Base-by-base conservation (phyloP, 1,140 invertebrate genomes). In the Neomicropteryx cornuta region DNA sequence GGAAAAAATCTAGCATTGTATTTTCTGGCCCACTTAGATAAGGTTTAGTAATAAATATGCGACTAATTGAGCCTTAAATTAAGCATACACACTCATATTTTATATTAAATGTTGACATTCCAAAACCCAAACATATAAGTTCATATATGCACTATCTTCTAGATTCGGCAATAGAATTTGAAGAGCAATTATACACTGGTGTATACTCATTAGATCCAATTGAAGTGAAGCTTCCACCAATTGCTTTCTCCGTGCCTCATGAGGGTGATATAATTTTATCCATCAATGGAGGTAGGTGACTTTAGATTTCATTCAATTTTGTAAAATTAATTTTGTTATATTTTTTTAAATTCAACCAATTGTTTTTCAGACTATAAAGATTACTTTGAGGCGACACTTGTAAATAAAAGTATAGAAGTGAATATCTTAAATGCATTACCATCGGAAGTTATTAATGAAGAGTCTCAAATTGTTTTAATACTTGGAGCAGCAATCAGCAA, bases 351-450 rank as follows among this genome's bases (percentile, higher is more conserved):
- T 24, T 24, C 6, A 8, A 24, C 6, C 6, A 24, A 24, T 8
- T 24, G 23, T 24, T n/a, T n/a, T n/a, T n/a, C n/a, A n/a, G 23
- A 36, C 14, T 13, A 13, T 8, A 36, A 17, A 3, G 3, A 36
- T 11, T 36, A 36, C 14, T 36, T 36, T 21, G n/a, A 23, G 11
- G 34, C 17, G 13, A 21, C 11, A 22, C 11, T 4, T 21, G n/a
- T n/a, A 20, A 36, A 21, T 36, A 17, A 36, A 22, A 23, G 11
- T 36, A 22, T 36, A 20, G 24, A 36, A 21, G 18, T 36, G 14
- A 19, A 3, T 4, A 22, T 22, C n/a, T n/a, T 14, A 2, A 17
- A 20, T 22, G 4, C n/a, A 21, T 17, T 36, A 20, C 34, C 34
- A 24, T 4, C 10, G 4, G 3, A 21, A 3, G 16, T 36, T 22